Percentiles rank a stretch among this genome's conserved stretches.
Evolutionary conservation across 2,797 vertebrate species (phyloP).

Genomic region (Phoeniculus purpureus): DNA sequence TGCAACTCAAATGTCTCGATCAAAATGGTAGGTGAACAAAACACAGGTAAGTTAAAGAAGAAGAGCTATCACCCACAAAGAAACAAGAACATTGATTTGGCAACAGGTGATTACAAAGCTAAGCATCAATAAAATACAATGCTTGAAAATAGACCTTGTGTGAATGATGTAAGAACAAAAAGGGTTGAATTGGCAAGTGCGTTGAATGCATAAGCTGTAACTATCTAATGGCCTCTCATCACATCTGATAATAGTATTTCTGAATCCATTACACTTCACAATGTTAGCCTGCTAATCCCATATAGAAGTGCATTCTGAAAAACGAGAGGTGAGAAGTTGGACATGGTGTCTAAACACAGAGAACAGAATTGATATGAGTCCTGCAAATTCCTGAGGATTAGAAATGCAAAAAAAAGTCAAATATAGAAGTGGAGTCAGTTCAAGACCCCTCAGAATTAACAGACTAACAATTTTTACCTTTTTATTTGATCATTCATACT

Average conservation of each 20-base stretch:
- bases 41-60: not conserved
- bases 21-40: not conserved
- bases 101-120: not conserved
- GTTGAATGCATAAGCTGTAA: not conserved
- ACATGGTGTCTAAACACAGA: not conserved
- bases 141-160: not conserved
- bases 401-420: not conserved
- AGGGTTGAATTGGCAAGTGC: not conserved
- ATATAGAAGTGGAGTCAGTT: not conserved
- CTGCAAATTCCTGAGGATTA: not conserved
- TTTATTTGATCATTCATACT: not conserved
- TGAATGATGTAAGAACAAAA: not conserved
- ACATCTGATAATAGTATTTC: not conserved
- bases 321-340: not conserved
- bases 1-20: not conserved
- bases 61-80: not conserved
- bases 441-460: not conserved
- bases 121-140: not conserved
- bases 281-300: not conserved
- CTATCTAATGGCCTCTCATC: not conserved
- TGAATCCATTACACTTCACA: not conserved
- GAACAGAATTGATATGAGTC: rapidly evolving
- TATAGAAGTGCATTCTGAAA: not conserved
- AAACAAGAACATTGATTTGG: not conserved
- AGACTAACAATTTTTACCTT: not conserved